phyloP scores from a whole-genome alignment of 2,113 vertebrate genomes.

The Cyrtonyx montezumae region DNA sequence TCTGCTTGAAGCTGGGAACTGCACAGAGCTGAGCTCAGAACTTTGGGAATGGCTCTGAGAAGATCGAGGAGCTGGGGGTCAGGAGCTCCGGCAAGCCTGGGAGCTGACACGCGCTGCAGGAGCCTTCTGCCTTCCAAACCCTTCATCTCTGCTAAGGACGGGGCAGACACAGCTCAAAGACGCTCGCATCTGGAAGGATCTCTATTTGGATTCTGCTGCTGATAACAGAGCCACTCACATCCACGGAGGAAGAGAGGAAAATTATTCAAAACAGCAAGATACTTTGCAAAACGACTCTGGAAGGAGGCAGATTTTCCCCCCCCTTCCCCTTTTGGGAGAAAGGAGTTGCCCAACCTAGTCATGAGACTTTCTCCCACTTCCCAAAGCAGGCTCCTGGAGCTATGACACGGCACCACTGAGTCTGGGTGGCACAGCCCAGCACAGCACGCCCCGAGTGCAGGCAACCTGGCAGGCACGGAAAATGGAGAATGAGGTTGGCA shows the following conservation, averaged over 20 bases:
- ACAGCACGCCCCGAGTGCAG: background rate
- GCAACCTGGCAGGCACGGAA: background rate
- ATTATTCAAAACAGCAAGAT: fast-evolving
- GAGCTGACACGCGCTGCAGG: background rate
- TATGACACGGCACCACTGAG: background rate
- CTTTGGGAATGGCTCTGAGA: conserved; percentile 45
- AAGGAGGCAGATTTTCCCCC: background rate
- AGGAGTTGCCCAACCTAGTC: conserved; percentile 57
- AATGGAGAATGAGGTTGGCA: conserved; percentile 75
- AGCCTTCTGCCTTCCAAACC: background rate
- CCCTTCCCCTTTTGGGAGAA: background rate
- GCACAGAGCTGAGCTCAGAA: conserved; percentile 26
- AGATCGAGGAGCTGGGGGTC: background rate
- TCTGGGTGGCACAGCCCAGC: background rate
- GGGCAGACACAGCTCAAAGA: background rate
- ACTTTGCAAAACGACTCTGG: fast-evolving
- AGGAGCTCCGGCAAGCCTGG: background rate
- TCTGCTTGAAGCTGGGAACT: conserved; percentile 41
- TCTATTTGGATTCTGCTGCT: background rate
- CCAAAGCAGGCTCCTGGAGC: conserved; percentile 41
- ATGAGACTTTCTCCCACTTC: conserved; percentile 47
- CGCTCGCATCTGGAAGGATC: background rate
- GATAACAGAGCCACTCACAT: background rate
- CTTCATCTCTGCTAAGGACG: fast-evolving
- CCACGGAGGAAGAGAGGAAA: background rate